phyloP scores from a whole-genome alignment of 2,797 vertebrate species.

The Telmatherina bonti region DNA sequence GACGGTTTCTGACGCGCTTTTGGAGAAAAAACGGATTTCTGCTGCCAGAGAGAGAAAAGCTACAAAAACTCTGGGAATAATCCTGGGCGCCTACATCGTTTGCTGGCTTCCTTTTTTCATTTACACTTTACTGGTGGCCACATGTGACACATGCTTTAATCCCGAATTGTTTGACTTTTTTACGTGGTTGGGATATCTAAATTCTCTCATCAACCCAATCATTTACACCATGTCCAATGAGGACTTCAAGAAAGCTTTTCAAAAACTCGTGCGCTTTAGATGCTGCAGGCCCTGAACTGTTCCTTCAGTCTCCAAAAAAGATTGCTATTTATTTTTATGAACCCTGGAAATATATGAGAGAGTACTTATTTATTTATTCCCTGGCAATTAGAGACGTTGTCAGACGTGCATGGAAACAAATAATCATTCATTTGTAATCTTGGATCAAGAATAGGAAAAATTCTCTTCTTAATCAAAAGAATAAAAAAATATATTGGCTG shows the following conservation, averaged over 20 bases:
- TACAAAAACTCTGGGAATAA: conserved; percentile 97
- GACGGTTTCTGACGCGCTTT: conserved; percentile 92
- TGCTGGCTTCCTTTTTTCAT: conserved; percentile 99
- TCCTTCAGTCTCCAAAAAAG: not conserved
- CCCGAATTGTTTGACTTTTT: conserved; percentile 96
- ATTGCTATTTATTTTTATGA: conserved; percentile 13
- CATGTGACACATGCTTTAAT: conserved; percentile 87
- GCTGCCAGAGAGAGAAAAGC: conserved; percentile 96
- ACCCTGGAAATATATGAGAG: not conserved
- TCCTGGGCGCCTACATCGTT: conserved; percentile 97
- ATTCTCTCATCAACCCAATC: conserved; percentile 97
- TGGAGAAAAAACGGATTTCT: conserved; percentile 96
- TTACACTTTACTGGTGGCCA: conserved; percentile 83
- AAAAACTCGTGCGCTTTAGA: conserved; percentile 93
- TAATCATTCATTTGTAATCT: not conserved
- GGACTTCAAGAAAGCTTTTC: conserved; percentile 98
- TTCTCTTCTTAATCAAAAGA: too few relatives aligned
- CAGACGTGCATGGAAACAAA: not conserved
- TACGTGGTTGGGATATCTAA: conserved; percentile 97
- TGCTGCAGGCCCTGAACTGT: conserved; percentile 77
- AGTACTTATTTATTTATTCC: not conserved
- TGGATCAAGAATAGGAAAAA: not conserved
- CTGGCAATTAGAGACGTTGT: not conserved
- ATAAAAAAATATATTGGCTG: not conserved
- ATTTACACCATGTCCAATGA: conserved; percentile 99